Percentiles rank a stretch among this genome's conserved stretches.
phyloP scores from a whole-genome alignment of 2,797 vertebrate species.

The Danio aesculapii region DNA sequence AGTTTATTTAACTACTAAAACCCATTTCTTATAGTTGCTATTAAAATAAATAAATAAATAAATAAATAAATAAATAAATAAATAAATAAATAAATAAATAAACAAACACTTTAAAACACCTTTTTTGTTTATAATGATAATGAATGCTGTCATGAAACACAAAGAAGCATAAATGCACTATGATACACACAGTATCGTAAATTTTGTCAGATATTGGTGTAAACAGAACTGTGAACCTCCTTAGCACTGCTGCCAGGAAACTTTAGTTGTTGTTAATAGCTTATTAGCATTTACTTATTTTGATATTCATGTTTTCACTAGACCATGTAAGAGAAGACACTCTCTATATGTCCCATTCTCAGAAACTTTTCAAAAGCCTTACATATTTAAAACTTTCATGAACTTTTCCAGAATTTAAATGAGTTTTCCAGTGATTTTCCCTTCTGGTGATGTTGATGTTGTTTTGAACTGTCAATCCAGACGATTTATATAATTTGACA shows the following conservation, averaged over 20 bases:
- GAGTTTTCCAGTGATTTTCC: neutral
- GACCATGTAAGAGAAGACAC: slow-evolving; percentile 51
- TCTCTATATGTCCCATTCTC: slow-evolving; percentile 37
- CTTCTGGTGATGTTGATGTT: neutral
- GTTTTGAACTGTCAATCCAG: slow-evolving; percentile 10
- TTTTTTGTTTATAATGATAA: slow-evolving; percentile 32
- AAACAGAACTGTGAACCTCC: slow-evolving; percentile 27
- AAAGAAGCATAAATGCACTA: slow-evolving; percentile 54
- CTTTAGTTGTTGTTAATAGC: slow-evolving; percentile 37
- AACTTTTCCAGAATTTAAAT: neutral
- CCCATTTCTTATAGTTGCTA: too few species aligned
- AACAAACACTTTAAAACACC: too few species aligned
- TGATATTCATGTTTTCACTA: slow-evolving; percentile 39
- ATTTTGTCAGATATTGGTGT: slow-evolving; percentile 59
- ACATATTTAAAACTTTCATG: slow-evolving; percentile 29
- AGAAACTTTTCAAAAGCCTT: slow-evolving; percentile 37
- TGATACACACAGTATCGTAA: slow-evolving; percentile 67
- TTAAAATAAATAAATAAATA: too few species aligned
- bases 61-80: too few species aligned
- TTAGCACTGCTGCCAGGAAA: slow-evolving; percentile 45
- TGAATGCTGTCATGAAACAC: slow-evolving; percentile 59
- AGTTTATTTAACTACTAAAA: too few species aligned
- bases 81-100: too few species aligned
- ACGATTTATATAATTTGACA: slow-evolving; percentile 1
- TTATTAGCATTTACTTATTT: slow-evolving; percentile 46